Percentiles rank a stretch among this genome's conserved stretches.
phyloP scores from a whole-genome alignment of 2,113 vertebrate species.

The Sceloporus tristichus region DNA sequence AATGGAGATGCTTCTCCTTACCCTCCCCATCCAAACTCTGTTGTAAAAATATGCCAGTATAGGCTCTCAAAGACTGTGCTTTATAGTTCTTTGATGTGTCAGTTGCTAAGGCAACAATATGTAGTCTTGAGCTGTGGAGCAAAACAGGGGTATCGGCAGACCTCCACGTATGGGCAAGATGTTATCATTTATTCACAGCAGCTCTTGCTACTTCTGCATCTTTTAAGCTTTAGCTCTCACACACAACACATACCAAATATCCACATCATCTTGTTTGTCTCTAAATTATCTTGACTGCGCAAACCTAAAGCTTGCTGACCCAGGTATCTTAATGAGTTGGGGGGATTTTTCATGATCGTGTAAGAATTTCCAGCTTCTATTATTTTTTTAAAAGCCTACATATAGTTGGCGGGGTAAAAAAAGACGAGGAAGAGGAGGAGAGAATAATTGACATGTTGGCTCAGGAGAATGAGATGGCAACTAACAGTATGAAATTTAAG shows the following conservation, averaged over 20 bases:
- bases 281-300: background rate
- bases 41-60: constrained; percentile 21
- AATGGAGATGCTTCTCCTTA: background rate
- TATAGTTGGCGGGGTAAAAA: background rate
- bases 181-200: background rate
- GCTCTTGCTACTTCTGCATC: constrained; percentile 17
- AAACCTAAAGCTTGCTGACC: background rate
- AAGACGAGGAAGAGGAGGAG: background rate
- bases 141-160: constrained; percentile 27
- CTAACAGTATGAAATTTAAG: background rate
- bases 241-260: constrained; percentile 15
- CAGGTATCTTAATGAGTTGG: background rate
- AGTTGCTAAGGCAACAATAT: constrained; percentile 61
- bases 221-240: background rate
- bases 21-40: background rate
- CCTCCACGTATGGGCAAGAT: constrained; percentile 1
- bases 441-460: constrained; percentile 14
- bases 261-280: constrained; percentile 4
- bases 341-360: background rate
- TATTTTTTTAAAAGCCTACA: background rate
- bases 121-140: constrained; percentile 21
- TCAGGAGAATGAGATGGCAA: constrained; percentile 6
- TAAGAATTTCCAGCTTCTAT: background rate
- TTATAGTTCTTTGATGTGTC: constrained; percentile 2
- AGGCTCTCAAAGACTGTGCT: constrained; percentile 19